A percentile compares a stretch with the other conserved stretches of the same genome.
These are phyloP conservation scores for Thera obeliscata DNA, from an alignment of 2,888 invertebrate species.

Conservation along the genomic window DNA sequence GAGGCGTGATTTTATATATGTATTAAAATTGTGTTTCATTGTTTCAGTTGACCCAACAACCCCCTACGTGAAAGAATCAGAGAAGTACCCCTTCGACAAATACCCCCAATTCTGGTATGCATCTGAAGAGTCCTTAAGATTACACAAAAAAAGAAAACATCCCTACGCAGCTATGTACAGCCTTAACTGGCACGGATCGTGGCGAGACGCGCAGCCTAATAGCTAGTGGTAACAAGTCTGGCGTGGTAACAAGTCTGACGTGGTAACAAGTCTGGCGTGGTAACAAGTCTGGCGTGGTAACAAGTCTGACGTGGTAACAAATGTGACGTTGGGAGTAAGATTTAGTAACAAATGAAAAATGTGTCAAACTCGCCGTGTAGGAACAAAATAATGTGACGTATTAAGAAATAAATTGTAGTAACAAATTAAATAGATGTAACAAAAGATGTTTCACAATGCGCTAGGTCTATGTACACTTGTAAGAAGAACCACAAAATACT, in stretches of 20 bases:
- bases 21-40: not conserved
- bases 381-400: not conserved
- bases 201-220: conserved; percentile 67
- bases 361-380: not conserved
- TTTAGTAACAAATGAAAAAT: not conserved
- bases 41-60: conserved; percentile 63
- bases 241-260: not conserved
- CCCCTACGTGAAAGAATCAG: conserved; percentile 67
- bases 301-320: not conserved
- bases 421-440: not conserved
- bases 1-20: no score
- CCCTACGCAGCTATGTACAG: conserved; percentile 74
- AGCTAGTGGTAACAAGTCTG: conserved; percentile 55
- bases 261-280: not conserved
- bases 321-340: not conserved
- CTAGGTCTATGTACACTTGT: no score
- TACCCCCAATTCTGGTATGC: conserved; percentile 78
- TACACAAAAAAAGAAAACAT: conserved; percentile 77
- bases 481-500: no score
- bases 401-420: no score
- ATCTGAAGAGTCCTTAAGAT: conserved; percentile 70
- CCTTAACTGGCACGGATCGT: conserved; percentile 67
- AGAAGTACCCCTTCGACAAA: conserved; percentile 69
- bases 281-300: not conserved
- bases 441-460: no score